Conservation (phyloP, 2,797 vertebrate genomes). For the Brotula barbata region DNA sequence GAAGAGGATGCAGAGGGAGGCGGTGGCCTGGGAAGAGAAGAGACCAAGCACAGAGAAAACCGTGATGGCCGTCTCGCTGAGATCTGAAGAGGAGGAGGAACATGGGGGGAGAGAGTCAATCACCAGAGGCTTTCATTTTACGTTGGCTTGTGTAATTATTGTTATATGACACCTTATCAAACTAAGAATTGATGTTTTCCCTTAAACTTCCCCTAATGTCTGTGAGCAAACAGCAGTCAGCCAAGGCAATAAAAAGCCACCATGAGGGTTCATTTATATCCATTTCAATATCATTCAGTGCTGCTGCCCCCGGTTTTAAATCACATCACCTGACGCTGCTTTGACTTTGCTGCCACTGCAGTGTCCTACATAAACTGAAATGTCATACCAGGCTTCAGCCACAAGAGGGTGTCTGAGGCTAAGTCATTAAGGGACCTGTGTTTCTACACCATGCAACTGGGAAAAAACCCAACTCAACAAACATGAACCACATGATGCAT, state of each 20-base stretch:
- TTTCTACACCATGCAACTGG: not conserved
- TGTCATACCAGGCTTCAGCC: constrained; percentile 32
- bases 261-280: not conserved
- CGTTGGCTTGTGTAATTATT: no score
- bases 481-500: not conserved
- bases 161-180: not conserved
- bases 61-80: constrained; percentile 84
- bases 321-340: constrained; percentile 39
- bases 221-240: not conserved
- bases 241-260: not conserved
- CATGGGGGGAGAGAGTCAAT: not conserved
- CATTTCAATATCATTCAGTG: not conserved
- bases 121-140: no score
- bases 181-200: not conserved
- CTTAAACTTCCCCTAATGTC: not conserved
- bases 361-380: constrained; percentile 59
- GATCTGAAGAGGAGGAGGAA: constrained; percentile 70
- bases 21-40: constrained; percentile 87
- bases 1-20: constrained; percentile 86
- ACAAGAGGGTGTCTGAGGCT: constrained; percentile 66
- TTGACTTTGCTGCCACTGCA: constrained; percentile 67
- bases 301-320: constrained; percentile 29
- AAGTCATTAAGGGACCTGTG: not conserved
- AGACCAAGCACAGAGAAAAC: constrained; percentile 88
- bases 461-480: constrained; percentile 12